Evolutionary conservation across 2,888 invertebrate genomes (phyloP), one percentile per base, ranked within the genome.

Genomic region (Seira musarum): DNA sequence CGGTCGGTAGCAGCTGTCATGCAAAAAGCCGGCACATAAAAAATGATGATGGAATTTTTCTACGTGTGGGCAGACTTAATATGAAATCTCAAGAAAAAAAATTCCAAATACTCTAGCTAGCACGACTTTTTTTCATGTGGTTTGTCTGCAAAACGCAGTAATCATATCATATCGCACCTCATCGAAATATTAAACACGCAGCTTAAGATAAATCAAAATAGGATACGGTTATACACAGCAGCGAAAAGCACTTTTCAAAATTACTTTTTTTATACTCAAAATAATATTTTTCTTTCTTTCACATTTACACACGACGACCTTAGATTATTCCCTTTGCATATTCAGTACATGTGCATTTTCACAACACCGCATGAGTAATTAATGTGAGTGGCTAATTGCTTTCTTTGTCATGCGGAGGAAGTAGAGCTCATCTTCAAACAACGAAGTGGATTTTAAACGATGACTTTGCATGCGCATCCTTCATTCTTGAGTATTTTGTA

Each of bases 361-460:
- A 46, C 10, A 30, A 63, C 22, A 22, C 49, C 30, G 61, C 73
- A 66, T 74, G 66, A 57, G 73, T 74, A 74, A 75, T 73, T 73
- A 73, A 68, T 75, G 64, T 63, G 53, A 63, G 68, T 69, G 53
- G 63, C 35, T 75, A 75, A 69, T 75, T 75, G 63, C 68, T 63
- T 24, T n/a, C 35, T 65, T 63, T 68, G 40, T 19, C 67, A 67
- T 74, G 64, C 22, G 53, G 46, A 24, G 24, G 22, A 19, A n/a
- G 19, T 2, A 22, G 68, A 68, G 64, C 17, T 61, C 75, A 57
- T 57, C 57, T 57, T n/a, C 13, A 46, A 46, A 46, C 8, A 46
- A 46, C 13, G 46, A 46, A 46, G 6, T 46, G 46, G 46, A 6
- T 46, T 46, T 6, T 13, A 53, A 72, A 72, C 21, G 73, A 65